These are phyloP conservation scores for Telmatherina bonti DNA, from an alignment of 2,797 vertebrate genomes.

Conservation along the genomic window DNA sequence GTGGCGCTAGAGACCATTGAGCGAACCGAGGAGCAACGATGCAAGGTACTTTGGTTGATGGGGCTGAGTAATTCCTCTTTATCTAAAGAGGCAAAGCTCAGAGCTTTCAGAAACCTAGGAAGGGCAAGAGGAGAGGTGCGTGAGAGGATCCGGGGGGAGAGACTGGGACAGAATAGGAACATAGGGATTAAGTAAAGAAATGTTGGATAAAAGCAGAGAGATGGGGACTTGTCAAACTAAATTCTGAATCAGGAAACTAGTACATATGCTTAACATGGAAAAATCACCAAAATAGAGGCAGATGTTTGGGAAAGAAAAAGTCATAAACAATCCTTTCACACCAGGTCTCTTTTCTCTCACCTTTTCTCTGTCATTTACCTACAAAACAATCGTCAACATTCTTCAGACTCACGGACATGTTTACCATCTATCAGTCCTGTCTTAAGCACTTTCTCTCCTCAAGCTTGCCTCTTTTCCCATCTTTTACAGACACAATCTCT, in stretches of 20 bases:
- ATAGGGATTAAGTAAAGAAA: conserved; percentile 44
- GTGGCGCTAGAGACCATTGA: conserved; percentile 97
- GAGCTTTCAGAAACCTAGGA: conserved; percentile 96
- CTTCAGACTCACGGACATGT: too few relatives aligned
- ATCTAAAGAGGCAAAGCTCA: conserved; percentile 98
- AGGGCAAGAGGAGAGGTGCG: conserved; percentile 70
- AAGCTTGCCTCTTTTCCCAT: neutral
- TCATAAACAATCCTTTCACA: neutral
- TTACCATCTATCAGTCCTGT: neutral
- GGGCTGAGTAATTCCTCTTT: conserved; percentile 98
- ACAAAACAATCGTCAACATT: too few relatives aligned
- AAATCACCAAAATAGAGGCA: neutral
- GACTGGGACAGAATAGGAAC: conserved; percentile 60
- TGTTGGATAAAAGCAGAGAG: conserved; percentile 51
- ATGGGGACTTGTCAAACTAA: conserved; percentile 36
- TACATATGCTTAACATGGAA: neutral
- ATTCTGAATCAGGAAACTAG: neutral
- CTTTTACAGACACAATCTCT: neutral
- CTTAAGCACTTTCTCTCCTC: neutral
- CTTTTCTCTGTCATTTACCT: neutral
- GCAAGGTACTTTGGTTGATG: conserved; percentile 96
- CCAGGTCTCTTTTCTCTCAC: neutral
- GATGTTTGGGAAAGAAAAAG: neutral
- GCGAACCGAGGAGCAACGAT: conserved; percentile 96
- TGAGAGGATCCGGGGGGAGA: conserved; percentile 73